Conservation (phyloP, 2,888 invertebrate genomes). For the Rhamnusium bicolor region DNA sequence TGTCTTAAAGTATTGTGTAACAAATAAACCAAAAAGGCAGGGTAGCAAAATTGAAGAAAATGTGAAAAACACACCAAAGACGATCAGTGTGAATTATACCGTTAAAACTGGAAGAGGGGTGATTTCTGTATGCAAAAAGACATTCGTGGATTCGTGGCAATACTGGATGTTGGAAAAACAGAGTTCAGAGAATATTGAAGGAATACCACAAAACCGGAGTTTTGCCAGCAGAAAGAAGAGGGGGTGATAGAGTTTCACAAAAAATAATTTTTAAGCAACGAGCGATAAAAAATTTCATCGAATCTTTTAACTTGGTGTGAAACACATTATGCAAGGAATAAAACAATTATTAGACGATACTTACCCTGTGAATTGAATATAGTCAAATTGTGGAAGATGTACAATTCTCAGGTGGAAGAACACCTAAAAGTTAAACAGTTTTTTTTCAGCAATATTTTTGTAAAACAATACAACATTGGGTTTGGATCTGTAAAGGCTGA, state of each 20-base stretch:
- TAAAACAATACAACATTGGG: neutral
- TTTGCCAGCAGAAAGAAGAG: neutral
- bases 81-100: neutral
- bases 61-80: neutral
- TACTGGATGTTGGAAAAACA: constrained; percentile 11
- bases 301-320: neutral
- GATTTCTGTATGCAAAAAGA: constrained; percentile 12
- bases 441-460: constrained; percentile 16
- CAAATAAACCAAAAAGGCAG: neutral
- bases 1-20: neutral
- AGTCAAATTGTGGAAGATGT: too few relatives aligned
- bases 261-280: constrained; percentile 5
- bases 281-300: neutral
- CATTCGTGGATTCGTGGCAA: constrained; percentile 1
- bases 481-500: constrained; percentile 9
- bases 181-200: constrained; percentile 2
- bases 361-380: constrained; percentile 11
- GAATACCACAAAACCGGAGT: neutral
- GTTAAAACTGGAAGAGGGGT: constrained; percentile 1
- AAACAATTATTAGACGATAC: constrained; percentile 10
- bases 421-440: too few relatives aligned
- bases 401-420: too few relatives aligned
- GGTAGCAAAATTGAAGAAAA: constrained; percentile 17
- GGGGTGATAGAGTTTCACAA: constrained; percentile 2
- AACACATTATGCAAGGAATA: neutral